Evolutionary conservation across 2,797 vertebrate genomes (phyloP), one percentile per base, ranked within the genome.

Genomic region (Limnodromus scolopaceus): DNA sequence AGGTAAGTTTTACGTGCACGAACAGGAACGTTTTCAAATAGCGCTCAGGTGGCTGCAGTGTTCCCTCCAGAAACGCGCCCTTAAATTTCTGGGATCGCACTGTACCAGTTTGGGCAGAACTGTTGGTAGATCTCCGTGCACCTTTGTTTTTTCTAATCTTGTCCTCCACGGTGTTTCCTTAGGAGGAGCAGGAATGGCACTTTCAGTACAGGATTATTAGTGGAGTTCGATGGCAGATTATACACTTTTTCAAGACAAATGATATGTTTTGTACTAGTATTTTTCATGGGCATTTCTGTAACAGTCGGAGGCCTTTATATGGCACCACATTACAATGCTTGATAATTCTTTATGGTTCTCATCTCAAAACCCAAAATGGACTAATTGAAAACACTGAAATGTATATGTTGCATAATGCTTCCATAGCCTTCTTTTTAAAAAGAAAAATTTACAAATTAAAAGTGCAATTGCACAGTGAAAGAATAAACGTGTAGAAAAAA

Each of bases 61-160:
- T 24, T 55, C 30, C 46, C 55, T 65, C 16, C 74, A 51, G 71
- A 79, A 82, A 54, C 2, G 24, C 2, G 17, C 43, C 16, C 46
- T 24, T 16, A 5, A 3, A 28, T 63, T 24, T 11, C 0, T 10
- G 30, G 25, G 3, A 18, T 36, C 3, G 0, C 9, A 27, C 19
- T 6, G 5, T 12, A 17, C n/a, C 38, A 36, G 7, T 13, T 46
- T 16, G 61, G 27, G 48, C 57, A 57, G 61, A 66, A 45, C 13
- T 16, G 13, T 11, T 15, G 9, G 23, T 28, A 38, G 16, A 41
- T 27, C 7, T 38, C 65, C 1, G 0, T 10, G 15, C 18, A 13
- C 25, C 34, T 36, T 4, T 34, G 30, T n/a, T 27, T 28, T 20
- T 20, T 54, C 43, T 36, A 25, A 11, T 20, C 74, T 65, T 57